Evolutionary conservation across 2,113 vertebrate species (phyloP).

Genomic region (Bos indicus): DNA sequence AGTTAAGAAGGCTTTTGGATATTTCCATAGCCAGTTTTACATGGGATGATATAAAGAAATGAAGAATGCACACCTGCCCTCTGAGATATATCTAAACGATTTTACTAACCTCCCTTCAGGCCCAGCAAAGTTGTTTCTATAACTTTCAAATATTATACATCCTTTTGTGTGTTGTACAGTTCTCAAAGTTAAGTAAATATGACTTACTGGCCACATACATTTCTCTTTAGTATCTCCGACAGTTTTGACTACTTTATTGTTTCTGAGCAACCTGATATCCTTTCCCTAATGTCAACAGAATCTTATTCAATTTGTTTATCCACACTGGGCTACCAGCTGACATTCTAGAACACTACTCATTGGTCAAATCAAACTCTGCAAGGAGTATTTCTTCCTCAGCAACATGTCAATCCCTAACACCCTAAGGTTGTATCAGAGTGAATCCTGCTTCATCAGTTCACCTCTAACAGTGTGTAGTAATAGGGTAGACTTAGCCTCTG

Average conservation of each 20-base stretch:
- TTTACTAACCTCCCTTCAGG: background rate
- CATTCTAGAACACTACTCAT: background rate
- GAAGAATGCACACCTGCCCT: background rate
- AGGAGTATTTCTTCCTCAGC: background rate
- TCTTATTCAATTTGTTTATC: background rate
- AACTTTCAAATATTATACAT: background rate
- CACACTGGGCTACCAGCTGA: background rate
- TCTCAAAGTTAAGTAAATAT: background rate
- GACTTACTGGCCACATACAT: background rate
- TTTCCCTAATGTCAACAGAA: background rate
- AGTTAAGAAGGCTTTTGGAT: background rate
- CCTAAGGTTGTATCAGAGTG: background rate
- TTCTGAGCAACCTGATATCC: background rate
- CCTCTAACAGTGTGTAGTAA: background rate
- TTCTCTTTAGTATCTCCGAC: background rate
- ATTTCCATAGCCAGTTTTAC: background rate
- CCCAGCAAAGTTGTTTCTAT: background rate
- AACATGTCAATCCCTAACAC: background rate
- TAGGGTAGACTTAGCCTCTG: background rate
- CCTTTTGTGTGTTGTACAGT: background rate
- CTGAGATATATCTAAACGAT: background rate
- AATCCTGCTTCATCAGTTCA: background rate
- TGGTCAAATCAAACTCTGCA: background rate
- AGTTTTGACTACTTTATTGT: background rate
- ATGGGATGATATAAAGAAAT: background rate